Base-by-base conservation (phyloP, 2,888 invertebrate species). In the Octonoba sinensis region DNA sequence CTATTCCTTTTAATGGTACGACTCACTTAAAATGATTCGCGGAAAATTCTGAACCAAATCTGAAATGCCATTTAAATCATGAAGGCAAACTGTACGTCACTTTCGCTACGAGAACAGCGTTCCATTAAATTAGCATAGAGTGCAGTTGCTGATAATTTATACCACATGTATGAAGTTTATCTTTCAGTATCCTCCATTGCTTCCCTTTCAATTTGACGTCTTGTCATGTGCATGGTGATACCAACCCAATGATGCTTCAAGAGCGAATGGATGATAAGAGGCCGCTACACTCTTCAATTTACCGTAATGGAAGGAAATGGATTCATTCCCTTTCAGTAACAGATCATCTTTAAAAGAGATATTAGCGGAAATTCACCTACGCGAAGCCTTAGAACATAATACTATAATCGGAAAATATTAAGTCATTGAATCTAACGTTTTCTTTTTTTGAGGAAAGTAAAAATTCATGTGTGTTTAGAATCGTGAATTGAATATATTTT, bases 101-200 rank as follows among this genome's bases (percentile, higher is more conserved):
- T 36, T 36, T 36, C 36, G 36, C 36, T 36, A 8, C 36, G 36
- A 36, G 36, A 36, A 36, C 36, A 11, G 36, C 36, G 36, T 11
- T 36, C 36, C 70, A 49, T 71, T 78, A 24, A 78, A 78, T 78
- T 78, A 70, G 57, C 62, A 54, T 56, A 16, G 62, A 57, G 49
- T 64, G n/a, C 44, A 15, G 56, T 24, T 16, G 16, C 46, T 51
- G 65, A 65, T 78, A 71, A 78, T 66, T 78, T 65, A 71, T 59
- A 71, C 59, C n/a, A 49, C 65, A 65, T 54, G 22, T 16, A 15
- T 56, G 57, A 57, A 56, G 66, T 74, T 70, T 64, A 70, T 71
- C 71, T 65, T 51, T 72, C 70, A 24, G 44, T 56, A 70, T 46
- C 54, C 36, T 51, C 24, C 22, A 16, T 16, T 57, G 24, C 49